Evolutionary conservation across 2,797 vertebrate genomes (phyloP).

Genomic region (Miichthys miiuy): DNA sequence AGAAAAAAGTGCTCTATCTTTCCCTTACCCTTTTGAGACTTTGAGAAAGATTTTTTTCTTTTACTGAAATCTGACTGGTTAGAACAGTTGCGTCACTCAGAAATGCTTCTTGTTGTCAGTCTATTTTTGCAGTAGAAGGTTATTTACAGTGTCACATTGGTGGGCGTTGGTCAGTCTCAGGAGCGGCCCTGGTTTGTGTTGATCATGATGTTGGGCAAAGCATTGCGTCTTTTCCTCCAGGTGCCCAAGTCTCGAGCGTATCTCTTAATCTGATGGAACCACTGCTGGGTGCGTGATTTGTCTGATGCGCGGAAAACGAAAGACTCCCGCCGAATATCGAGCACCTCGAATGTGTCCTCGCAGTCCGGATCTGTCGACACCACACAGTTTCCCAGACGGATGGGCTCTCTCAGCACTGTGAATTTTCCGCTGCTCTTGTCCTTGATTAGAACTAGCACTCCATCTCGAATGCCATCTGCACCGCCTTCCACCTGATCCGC

Average conservation of each 20-base stretch:
- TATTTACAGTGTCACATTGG: constrained; percentile 71
- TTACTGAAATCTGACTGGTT: constrained; percentile 45
- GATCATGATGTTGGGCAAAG: constrained; percentile 96
- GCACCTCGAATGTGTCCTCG: constrained; percentile 93
- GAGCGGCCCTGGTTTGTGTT: constrained; percentile 88
- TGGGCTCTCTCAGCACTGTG: constrained; percentile 90
- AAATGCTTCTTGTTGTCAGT: constrained; percentile 46
- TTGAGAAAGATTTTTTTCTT: constrained; percentile 42
- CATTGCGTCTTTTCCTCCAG: constrained; percentile 93
- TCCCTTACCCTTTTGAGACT: constrained; percentile 33
- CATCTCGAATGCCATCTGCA: constrained; percentile 87
- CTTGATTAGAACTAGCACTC: constrained; percentile 92
- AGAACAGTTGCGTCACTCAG: constrained; percentile 46
- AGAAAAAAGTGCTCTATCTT: constrained; percentile 76
- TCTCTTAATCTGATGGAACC: constrained; percentile 91
- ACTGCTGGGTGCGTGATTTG: constrained; percentile 92
- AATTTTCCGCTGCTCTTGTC: constrained; percentile 95
- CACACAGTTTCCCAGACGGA: constrained; percentile 91
- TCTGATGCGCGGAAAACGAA: constrained; percentile 93
- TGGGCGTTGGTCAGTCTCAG: constrained; percentile 72
- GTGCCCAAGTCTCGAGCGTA: constrained; percentile 90
- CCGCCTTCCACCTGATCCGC: constrained; percentile 74
- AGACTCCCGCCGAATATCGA: constrained; percentile 92
- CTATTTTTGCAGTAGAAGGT: constrained; percentile 47
- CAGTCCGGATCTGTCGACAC: constrained; percentile 91